phyloP scores from a whole-genome alignment of 2,797 vertebrate species.

The Acipenser transmontanus region DNA sequence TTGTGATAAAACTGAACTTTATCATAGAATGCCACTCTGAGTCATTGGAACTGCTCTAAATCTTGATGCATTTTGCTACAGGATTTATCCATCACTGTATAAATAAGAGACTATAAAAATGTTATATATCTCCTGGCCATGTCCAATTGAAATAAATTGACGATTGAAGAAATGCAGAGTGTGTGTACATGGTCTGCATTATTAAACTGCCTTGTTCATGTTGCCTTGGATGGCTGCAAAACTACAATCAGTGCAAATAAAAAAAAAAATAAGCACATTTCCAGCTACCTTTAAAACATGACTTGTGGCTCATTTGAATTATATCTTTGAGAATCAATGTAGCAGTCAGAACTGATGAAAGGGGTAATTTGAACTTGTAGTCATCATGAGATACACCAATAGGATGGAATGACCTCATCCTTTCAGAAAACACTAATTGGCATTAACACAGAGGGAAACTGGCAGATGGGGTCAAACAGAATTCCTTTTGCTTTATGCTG shows the following conservation, averaged over 20 bases:
- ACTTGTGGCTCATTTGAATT: too few species aligned
- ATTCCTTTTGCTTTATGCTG: slow-evolving; percentile 10
- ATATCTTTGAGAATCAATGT: too few species aligned
- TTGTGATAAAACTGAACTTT: slow-evolving; percentile 10
- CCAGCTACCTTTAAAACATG: too few species aligned
- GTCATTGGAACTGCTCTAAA: background rate
- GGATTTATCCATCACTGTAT: slow-evolving; percentile 17
- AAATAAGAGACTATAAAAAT: slow-evolving; percentile 32
- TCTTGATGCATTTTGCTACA: slow-evolving; percentile 1
- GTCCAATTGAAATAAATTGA: slow-evolving; percentile 61
- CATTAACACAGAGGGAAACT: background rate
- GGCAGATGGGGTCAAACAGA: background rate
- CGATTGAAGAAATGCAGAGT: slow-evolving; percentile 36
- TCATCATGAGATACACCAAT: slow-evolving; percentile 33
- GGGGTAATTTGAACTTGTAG: background rate
- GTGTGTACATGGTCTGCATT: slow-evolving; percentile 15
- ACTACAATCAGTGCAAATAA: background rate
- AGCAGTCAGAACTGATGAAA: background rate
- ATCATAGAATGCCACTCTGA: background rate
- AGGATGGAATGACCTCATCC: background rate
- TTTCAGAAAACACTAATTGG: slow-evolving; percentile 7
- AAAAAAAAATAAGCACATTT: background rate
- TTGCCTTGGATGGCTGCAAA: background rate
- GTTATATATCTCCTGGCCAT: slow-evolving; percentile 46
- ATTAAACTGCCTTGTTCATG: slow-evolving; percentile 8